phyloP scores from a whole-genome alignment of 2,797 vertebrate genomes.

The Crocidura indochinensis region DNA sequence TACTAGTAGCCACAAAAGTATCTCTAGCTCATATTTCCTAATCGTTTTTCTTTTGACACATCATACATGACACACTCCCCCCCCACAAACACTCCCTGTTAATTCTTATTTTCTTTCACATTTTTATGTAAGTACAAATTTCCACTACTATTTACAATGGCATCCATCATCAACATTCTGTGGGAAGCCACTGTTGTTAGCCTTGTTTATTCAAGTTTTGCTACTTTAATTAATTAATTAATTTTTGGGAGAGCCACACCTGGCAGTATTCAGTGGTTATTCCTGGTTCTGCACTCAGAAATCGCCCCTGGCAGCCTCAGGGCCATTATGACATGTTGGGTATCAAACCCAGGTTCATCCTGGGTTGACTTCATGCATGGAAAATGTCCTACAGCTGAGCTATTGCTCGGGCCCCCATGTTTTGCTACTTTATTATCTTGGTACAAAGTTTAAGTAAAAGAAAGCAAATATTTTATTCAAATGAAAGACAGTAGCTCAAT shows the following conservation, averaged over 20 bases:
- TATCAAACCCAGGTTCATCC: too few relatives aligned
- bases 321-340: too few relatives aligned
- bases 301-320: too few relatives aligned
- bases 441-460: constrained; percentile 52
- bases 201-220: neutral
- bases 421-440: neutral
- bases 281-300: too few relatives aligned
- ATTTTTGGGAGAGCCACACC: too few relatives aligned
- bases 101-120: constrained; percentile 23
- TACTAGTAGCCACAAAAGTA: neutral
- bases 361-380: too few relatives aligned
- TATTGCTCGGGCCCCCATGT: neutral
- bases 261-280: too few relatives aligned
- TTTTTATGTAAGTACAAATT: neutral
- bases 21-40: constrained; percentile 17
- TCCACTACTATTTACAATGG: neutral
- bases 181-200: constrained; percentile 41
- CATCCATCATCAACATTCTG: neutral
- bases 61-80: neutral
- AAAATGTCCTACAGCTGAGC: too few relatives aligned
- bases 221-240: neutral
- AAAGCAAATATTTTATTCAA: constrained; percentile 21
- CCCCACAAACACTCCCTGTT: neutral
- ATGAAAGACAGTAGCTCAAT: constrained; percentile 30
- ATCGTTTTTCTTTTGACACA: constrained; percentile 1